A percentile compares a stretch with the other conserved stretches of the same genome.
Conservation (phyloP, 2,797 vertebrate genomes). For the Melanotaenia parkinsoni region DNA sequence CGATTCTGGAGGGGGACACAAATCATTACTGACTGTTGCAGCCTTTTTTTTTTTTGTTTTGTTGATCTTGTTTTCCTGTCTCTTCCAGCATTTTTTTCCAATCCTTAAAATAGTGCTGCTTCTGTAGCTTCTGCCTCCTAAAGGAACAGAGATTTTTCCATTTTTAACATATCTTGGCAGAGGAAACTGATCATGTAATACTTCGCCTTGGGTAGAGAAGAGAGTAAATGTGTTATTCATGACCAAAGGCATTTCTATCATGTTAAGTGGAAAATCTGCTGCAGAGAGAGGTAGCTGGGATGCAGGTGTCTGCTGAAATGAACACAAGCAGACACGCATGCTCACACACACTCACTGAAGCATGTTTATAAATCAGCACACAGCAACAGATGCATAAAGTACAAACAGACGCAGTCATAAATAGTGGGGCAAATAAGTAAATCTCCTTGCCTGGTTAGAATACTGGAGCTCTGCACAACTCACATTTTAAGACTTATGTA, state of each 20-base stretch:
- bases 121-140: conserved; percentile 42
- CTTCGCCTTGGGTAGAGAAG: conserved; percentile 63
- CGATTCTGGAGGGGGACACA: conserved; percentile 55
- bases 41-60: conserved; percentile 15
- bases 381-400: conserved; percentile 24
- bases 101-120: conserved; percentile 41
- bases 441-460: conserved; percentile 51
- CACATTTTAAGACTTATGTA: conserved; percentile 26
- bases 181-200: conserved; percentile 67
- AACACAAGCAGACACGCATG: conserved; percentile 33
- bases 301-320: conserved; percentile 60
- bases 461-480: conserved; percentile 37
- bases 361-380: conserved; percentile 42
- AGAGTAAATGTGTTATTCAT: conserved; percentile 74
- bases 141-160: conserved; percentile 28
- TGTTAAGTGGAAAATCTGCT: conserved; percentile 74
- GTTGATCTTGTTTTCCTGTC: conserved; percentile 49
- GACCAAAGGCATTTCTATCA: conserved; percentile 71
- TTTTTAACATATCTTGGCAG: conserved; percentile 55
- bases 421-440: conserved; percentile 45
- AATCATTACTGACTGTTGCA: conserved; percentile 68
- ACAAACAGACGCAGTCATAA: conserved; percentile 42
- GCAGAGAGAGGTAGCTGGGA: conserved; percentile 61
- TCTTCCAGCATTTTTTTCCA: conserved; percentile 34
- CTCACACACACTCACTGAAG: conserved; percentile 6